Evolutionary conservation across 2,797 vertebrate genomes (phyloP).

Genomic region (Channa striata): DNA sequence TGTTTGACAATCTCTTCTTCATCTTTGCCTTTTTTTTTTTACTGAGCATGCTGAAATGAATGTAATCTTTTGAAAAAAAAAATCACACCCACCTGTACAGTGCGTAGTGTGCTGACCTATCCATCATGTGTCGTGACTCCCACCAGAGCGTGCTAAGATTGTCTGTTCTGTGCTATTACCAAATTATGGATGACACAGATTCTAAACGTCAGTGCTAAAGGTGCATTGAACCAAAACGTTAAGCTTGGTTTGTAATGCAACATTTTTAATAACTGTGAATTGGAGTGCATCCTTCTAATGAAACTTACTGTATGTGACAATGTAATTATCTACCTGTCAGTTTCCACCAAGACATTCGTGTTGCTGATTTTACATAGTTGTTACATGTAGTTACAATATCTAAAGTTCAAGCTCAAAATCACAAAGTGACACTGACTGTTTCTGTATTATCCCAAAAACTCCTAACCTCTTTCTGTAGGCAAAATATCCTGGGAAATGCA

Average conservation of each 20-base stretch:
- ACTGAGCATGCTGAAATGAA: neutral
- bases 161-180: neutral
- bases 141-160: neutral
- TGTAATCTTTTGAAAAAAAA: too few species aligned
- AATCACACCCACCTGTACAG: neutral
- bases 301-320: neutral
- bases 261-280: neutral
- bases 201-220: neutral
- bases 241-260: too few species aligned
- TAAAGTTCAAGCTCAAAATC: neutral
- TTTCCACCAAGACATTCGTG: neutral
- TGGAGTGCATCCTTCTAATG: neutral
- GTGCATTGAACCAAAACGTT: neutral
- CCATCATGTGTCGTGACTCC: neutral
- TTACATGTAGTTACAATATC: neutral
- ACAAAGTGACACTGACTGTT: neutral
- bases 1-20: neutral
- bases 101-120: neutral
- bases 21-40: neutral
- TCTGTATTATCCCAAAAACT: conserved; percentile 1
- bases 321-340: neutral
- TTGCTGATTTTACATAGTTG: neutral
- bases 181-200: neutral
- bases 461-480: conserved; percentile 36
- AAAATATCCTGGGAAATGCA: conserved; percentile 32